Evolutionary conservation across 2,113 vertebrate genomes (phyloP).

Genomic region (Crypturellus undulatus): DNA sequence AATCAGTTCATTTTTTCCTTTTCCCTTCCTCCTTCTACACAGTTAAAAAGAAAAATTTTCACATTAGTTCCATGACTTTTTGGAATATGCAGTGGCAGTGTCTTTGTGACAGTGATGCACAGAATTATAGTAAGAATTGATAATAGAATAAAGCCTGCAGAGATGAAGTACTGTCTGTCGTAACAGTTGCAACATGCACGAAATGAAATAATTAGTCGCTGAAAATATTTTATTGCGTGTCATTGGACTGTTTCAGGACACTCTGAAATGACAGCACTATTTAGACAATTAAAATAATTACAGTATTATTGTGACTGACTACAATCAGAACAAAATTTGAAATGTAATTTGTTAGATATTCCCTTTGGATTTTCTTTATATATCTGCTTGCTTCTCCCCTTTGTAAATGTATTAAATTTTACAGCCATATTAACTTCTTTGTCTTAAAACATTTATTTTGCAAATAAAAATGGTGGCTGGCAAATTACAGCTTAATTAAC

Average conservation of each 20-base stretch:
- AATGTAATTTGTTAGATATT: constrained; percentile 27
- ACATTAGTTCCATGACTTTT: constrained; percentile 8
- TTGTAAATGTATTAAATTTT: constrained; percentile 53
- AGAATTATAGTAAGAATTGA: not conserved
- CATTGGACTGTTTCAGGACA: not conserved
- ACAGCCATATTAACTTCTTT: not conserved
- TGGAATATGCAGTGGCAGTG: not conserved
- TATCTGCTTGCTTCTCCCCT: not conserved
- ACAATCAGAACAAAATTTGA: not conserved
- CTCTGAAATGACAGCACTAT: constrained; percentile 16
- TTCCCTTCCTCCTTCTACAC: accelerated
- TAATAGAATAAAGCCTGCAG: not conserved
- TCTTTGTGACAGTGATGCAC: not conserved
- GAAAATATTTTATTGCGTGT: constrained; percentile 1
- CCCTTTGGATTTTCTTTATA: constrained; percentile 18
- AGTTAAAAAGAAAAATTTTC: not conserved
- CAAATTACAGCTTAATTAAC: not conserved
- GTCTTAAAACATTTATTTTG: constrained; percentile 26
- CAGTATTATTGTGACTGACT: constrained; percentile 38
- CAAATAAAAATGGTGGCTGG: not conserved
- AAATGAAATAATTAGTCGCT: not conserved
- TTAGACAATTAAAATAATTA: constrained; percentile 32
- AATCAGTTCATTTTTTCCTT: not conserved
- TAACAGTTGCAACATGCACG: not conserved
- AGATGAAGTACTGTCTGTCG: not conserved